Conservation (phyloP, 2,888 invertebrate species). For the Pterobdella sp. region DNA sequence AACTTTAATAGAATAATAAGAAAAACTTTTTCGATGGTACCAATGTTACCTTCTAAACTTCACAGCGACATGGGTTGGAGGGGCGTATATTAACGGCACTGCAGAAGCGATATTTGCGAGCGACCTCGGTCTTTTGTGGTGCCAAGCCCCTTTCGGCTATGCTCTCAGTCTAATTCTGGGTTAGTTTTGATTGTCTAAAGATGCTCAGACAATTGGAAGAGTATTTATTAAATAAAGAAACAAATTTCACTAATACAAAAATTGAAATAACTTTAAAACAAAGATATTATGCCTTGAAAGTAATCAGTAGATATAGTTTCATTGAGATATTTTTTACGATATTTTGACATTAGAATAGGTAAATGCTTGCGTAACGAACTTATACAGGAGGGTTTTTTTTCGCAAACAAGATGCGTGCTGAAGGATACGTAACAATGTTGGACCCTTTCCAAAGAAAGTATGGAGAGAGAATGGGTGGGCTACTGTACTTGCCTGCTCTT, state of each 20-base stretch:
- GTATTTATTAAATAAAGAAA: too few relatives aligned
- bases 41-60: background rate
- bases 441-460: conserved; percentile 94
- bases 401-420: conserved; percentile 91
- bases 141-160: conserved; percentile 98
- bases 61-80: conserved; percentile 96
- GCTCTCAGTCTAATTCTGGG: conserved; percentile 88
- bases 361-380: background rate
- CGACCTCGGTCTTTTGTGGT: conserved; percentile 75
- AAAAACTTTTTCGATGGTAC: too few relatives aligned
- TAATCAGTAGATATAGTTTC: too few relatives aligned
- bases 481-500: conserved; percentile 88
- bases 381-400: conserved; percentile 84
- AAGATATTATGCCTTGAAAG: too few relatives aligned
- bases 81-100: conserved; percentile 97
- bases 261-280: too few relatives aligned
- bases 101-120: conserved; percentile 90
- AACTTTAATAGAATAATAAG: too few relatives aligned
- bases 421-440: conserved; percentile 96
- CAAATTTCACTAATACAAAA: too few relatives aligned
- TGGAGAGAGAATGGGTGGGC: conserved; percentile 92
- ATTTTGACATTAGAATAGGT: background rate
- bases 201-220: too few relatives aligned
- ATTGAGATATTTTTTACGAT: too few relatives aligned
- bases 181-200: too few relatives aligned